Conservation (phyloP, 2,113 vertebrate species). For the Daboia siamensis region DNA sequence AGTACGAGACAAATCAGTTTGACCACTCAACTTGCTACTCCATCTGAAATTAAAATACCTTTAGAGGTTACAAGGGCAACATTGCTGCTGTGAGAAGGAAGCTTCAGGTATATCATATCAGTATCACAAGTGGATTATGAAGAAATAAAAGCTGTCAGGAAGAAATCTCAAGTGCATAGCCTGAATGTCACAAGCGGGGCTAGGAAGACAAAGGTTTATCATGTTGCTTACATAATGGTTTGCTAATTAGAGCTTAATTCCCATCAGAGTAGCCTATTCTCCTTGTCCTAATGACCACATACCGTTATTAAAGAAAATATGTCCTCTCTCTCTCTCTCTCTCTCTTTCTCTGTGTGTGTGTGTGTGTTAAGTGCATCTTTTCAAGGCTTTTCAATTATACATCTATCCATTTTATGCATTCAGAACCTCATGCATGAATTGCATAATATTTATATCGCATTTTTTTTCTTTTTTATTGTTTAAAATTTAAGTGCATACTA, state of each 20-base stretch:
- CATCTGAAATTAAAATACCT: conserved; percentile 21
- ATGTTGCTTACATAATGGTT: conserved; percentile 40
- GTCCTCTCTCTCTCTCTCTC: no score
- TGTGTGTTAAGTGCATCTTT: neutral
- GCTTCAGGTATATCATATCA: conserved; percentile 5
- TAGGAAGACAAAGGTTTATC: conserved; percentile 44
- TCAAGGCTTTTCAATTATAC: neutral
- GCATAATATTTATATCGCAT: conserved; percentile 28
- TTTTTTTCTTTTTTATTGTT: neutral
- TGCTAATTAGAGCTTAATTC: conserved; percentile 60
- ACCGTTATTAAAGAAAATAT: neutral
- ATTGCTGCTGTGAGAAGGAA: neutral
- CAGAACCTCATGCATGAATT: conserved; percentile 39
- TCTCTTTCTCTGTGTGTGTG: no score
- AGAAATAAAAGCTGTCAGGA: conserved; percentile 16
- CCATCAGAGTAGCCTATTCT: conserved; percentile 52
- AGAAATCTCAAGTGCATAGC: conserved; percentile 20
- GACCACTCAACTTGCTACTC: neutral
- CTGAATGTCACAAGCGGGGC: neutral
- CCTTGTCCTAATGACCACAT: neutral
- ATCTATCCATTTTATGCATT: neutral
- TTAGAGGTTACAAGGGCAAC: conserved; percentile 12
- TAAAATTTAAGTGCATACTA: neutral
- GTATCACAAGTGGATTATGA: neutral
- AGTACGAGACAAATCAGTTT: neutral